Conservation (phyloP, 1,140 invertebrate species). For the Drosophila nigrodunni region DNA sequence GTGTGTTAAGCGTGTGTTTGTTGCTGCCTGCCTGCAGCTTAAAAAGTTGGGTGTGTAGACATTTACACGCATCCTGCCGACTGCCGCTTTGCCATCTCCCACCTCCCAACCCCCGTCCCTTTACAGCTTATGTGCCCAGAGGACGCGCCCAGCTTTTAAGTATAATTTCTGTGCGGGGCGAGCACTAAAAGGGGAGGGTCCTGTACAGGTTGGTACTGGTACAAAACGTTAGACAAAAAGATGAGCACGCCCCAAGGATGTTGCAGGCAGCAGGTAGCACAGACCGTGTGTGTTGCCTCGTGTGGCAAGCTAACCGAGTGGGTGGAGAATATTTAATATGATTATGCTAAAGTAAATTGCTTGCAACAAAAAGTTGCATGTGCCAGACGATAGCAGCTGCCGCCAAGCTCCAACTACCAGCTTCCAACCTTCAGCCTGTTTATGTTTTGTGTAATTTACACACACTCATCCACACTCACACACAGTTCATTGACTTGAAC, state of each 20-base stretch:
- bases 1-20: slow-evolving; percentile 18
- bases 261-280: slow-evolving; percentile 7
- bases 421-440: slow-evolving; percentile 18
- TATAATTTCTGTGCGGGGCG: slow-evolving; percentile 55
- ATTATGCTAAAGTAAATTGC: slow-evolving; percentile 82
- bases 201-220: slow-evolving; percentile 41
- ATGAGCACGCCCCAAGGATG: slow-evolving; percentile 64
- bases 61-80: slow-evolving; percentile 51
- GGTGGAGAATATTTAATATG: slow-evolving; percentile 82
- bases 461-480: background rate
- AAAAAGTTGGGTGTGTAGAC: slow-evolving; percentile 62
- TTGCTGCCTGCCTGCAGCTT: slow-evolving; percentile 68
- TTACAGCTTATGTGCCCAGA: slow-evolving; percentile 26
- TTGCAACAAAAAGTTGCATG: slow-evolving; percentile 73
- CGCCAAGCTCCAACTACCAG: too few relatives aligned
- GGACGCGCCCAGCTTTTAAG: slow-evolving; percentile 75
- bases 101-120: too few relatives aligned
- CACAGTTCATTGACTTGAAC: slow-evolving; percentile 40
- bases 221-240: slow-evolving; percentile 76
- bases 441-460: slow-evolving; percentile 18
- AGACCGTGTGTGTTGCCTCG: background rate
- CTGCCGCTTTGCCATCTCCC: slow-evolving; percentile 1
- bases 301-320: slow-evolving; percentile 54
- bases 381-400: slow-evolving; percentile 12
- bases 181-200: slow-evolving; percentile 3